Conservation (phyloP, 2,113 vertebrate species). For the Macroglossus sobrinus region DNA sequence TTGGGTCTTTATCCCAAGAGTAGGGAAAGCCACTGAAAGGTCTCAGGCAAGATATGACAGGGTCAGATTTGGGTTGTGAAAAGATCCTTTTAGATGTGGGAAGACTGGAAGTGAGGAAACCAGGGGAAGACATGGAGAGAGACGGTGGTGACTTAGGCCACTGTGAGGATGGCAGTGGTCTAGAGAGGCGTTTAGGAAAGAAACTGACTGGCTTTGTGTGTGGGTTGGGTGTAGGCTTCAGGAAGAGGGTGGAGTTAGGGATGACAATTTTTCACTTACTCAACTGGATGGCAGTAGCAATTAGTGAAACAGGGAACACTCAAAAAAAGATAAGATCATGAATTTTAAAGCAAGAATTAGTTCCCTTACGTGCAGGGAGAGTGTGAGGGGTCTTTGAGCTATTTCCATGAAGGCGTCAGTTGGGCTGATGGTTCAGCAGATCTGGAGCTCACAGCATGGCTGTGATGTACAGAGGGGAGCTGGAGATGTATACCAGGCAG, state of each 20-base stretch:
- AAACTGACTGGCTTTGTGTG: background rate
- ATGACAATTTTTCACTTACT: background rate
- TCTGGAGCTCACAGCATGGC: accelerated
- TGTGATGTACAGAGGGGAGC: background rate
- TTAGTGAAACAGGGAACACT: background rate
- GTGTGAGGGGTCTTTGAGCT: background rate
- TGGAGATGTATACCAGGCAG: background rate
- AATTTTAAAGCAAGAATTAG: background rate
- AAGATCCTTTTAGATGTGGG: background rate
- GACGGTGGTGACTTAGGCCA: accelerated
- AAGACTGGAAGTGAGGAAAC: background rate
- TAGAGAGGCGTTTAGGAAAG: background rate
- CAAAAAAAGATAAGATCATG: background rate
- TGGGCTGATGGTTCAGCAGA: accelerated
- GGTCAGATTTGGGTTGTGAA: background rate
- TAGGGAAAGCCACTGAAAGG: background rate
- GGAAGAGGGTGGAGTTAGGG: background rate
- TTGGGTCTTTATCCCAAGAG: background rate
- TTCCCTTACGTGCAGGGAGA: background rate
- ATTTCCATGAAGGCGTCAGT: accelerated
- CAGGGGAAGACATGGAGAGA: background rate
- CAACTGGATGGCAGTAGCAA: background rate
- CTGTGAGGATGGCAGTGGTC: too few relatives aligned
- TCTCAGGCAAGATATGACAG: background rate
- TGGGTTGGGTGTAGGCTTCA: background rate